A percentile compares a stretch with the other conserved stretches of the same genome.
Evolutionary conservation across 2,113 vertebrate genomes (phyloP).

Genomic region (Silurus asotus): DNA sequence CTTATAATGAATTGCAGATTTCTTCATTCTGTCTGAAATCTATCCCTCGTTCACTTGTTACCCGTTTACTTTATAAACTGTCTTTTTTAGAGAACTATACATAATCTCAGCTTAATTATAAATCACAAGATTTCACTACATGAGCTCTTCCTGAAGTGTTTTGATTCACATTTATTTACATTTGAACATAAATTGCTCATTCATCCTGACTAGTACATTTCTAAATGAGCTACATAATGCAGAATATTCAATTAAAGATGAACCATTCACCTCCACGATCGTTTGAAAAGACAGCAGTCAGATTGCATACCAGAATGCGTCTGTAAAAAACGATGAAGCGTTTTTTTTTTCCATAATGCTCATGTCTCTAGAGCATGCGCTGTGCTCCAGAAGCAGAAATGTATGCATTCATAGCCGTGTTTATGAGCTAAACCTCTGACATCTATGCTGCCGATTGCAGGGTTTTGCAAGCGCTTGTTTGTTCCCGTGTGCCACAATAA

Average conservation of each 20-base stretch:
- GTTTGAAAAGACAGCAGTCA: constrained; percentile 12
- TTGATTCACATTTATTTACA: background rate
- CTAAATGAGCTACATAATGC: background rate
- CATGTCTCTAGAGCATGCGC: background rate
- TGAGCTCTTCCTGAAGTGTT: background rate
- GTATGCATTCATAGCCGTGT: background rate
- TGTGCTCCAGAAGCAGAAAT: background rate
- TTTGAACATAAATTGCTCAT: background rate
- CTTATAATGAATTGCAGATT: background rate
- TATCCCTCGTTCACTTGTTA: background rate
- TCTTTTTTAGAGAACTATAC: background rate
- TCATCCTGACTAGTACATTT: background rate
- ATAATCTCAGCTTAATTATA: background rate
- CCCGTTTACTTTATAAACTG: background rate
- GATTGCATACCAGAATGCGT: background rate
- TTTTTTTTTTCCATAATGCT: background rate
- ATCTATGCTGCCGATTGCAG: background rate
- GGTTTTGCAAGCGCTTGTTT: constrained; percentile 15
- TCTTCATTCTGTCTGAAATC: background rate
- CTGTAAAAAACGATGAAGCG: background rate
- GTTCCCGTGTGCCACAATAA: constrained; percentile 27
- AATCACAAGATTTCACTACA: background rate
- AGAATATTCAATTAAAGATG: constrained; percentile 2
- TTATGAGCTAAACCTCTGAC: background rate
- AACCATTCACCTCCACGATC: background rate